Conservation (phyloP, 1,140 invertebrate genomes). For the Euglossa dilemma region DNA sequence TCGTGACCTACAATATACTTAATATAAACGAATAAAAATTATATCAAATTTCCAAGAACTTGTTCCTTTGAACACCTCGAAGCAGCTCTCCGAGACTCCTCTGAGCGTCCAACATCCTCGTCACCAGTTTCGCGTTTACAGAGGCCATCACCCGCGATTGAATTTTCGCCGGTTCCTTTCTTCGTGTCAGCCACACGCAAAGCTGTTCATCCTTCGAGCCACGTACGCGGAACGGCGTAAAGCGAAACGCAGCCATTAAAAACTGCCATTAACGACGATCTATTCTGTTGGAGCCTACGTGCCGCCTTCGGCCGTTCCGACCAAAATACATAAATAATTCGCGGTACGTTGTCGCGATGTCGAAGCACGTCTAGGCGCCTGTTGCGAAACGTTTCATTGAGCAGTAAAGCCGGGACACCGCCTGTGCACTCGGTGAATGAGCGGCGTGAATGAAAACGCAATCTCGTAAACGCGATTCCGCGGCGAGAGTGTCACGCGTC, state of each 20-base stretch:
- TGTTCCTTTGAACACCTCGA: too few species aligned
- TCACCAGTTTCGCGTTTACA: background rate
- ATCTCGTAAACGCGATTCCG: constrained; percentile 29
- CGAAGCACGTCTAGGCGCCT: background rate
- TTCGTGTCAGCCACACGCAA: too few species aligned
- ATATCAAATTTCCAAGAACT: too few species aligned
- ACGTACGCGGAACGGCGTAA: background rate
- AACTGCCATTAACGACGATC: background rate
- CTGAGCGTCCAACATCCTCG: too few species aligned
- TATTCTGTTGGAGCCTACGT: constrained; percentile 12
- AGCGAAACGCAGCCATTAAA: background rate
- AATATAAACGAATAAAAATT: too few species aligned
- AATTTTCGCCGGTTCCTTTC: background rate
- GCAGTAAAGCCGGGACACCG: background rate
- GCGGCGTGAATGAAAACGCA: constrained; percentile 37
- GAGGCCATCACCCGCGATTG: background rate
- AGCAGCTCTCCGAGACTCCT: too few species aligned
- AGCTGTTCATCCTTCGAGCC: background rate
- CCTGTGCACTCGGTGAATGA: background rate
- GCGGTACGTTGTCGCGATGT: background rate
- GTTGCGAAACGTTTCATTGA: constrained; percentile 35
- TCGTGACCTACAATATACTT: too few species aligned
- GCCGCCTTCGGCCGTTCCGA: background rate
- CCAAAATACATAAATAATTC: constrained; percentile 25
- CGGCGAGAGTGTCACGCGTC: constrained; percentile 21